Evolutionary conservation across 2,888 invertebrate genomes (phyloP).

Genomic region (Melieria picta): DNA sequence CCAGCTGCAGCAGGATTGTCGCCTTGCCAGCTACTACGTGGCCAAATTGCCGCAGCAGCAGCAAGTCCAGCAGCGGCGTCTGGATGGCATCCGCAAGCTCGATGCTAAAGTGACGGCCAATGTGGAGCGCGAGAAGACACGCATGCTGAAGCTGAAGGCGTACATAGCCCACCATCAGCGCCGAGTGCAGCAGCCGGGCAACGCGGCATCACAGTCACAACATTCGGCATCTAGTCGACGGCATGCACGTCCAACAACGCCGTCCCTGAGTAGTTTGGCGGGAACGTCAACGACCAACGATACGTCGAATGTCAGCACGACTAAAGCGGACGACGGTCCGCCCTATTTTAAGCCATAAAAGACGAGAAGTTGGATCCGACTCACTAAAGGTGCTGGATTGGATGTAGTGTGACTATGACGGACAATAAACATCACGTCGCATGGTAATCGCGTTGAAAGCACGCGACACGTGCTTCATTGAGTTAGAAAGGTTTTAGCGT

Average conservation of each 20-base stretch:
- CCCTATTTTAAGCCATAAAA: no score
- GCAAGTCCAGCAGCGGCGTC: not conserved
- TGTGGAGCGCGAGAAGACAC: conserved; percentile 37
- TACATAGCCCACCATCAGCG: conserved; percentile 42
- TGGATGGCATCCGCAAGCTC: not conserved
- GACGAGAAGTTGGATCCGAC: no score
- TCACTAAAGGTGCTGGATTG: no score
- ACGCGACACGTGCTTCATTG: no score
- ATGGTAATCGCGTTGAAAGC: no score
- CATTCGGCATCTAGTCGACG: no score
- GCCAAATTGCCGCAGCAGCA: conserved; percentile 13
- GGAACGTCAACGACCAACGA: no score
- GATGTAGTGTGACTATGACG: no score
- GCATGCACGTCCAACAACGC: not conserved
- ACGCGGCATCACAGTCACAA: conserved; percentile 33
- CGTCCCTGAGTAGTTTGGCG: not conserved
- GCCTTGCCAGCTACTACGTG: conserved; percentile 27
- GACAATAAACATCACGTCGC: no score
- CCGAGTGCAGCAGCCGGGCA: conserved; percentile 36
- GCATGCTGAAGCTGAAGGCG: conserved; percentile 39
- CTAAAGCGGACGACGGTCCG: no score
- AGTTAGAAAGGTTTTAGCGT: no score
- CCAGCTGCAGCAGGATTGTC: conserved; percentile 39
- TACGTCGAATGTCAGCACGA: no score
- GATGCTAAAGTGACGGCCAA: conserved; percentile 2